Conservation (phyloP, 2,888 invertebrate genomes). For the Ornithoptera priamus region DNA sequence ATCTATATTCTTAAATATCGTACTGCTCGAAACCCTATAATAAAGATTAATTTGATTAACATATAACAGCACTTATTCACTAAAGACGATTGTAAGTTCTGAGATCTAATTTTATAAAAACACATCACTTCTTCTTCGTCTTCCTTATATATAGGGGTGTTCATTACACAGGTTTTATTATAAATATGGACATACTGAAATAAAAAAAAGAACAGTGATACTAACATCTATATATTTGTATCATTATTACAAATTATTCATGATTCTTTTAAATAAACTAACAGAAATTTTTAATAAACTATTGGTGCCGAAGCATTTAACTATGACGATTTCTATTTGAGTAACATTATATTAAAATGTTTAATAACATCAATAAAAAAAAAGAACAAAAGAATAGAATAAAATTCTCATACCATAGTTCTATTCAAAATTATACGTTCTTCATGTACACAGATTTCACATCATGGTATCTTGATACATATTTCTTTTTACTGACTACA, state of each 20-base stretch:
- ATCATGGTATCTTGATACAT: too few species aligned
- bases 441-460: too few species aligned
- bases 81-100: too few species aligned
- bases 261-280: background rate
- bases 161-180: background rate
- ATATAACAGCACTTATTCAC: background rate
- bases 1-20: background rate
- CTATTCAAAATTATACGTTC: too few species aligned
- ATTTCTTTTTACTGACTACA: too few species aligned
- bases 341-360: background rate
- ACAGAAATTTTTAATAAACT: background rate
- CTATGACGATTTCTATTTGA: background rate
- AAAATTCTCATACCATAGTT: too few species aligned
- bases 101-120: background rate
- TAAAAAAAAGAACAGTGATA: background rate
- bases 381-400: too few species aligned
- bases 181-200: background rate
- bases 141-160: too few species aligned
- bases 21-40: background rate
- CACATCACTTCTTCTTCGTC: too few species aligned
- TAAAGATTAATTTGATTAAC: background rate
- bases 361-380: background rate
- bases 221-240: background rate
- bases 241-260: background rate
- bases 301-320: background rate